Conservation (phyloP, 2,888 invertebrate species). For the Eupithecia abbreviata region DNA sequence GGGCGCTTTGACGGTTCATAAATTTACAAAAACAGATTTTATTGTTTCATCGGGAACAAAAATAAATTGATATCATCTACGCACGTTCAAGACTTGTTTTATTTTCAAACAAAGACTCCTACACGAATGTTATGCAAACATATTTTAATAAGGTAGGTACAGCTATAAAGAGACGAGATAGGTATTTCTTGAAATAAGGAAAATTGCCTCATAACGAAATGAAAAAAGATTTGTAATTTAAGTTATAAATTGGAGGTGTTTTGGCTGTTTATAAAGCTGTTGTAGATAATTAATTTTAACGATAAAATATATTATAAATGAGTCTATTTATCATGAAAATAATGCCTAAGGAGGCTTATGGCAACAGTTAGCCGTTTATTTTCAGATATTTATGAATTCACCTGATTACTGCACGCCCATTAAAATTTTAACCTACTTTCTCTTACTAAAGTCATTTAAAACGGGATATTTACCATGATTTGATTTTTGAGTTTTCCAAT, state of each 20-base stretch:
- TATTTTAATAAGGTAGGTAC: constrained; percentile 6
- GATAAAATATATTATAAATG: neutral
- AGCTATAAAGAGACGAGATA: neutral
- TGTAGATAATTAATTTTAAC: constrained; percentile 4
- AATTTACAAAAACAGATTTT: constrained; percentile 12
- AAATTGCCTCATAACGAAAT: constrained; percentile 2
- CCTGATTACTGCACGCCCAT: neutral
- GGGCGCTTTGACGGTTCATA: constrained; percentile 10
- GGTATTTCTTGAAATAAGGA: constrained; percentile 6
- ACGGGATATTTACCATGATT: too few relatives aligned
- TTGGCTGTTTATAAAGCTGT: constrained; percentile 14
- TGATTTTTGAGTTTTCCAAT: too few relatives aligned
- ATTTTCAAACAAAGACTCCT: neutral
- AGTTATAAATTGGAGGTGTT: neutral
- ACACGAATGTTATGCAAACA: constrained; percentile 6
- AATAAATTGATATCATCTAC: neutral
- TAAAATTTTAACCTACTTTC: neutral
- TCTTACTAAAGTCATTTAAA: too few relatives aligned
- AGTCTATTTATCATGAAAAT: neutral
- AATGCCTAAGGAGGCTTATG: neutral
- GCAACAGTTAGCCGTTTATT: neutral
- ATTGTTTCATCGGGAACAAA: constrained; percentile 8
- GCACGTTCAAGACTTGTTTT: neutral
- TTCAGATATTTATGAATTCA: neutral
- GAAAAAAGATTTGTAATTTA: constrained; percentile 7